phyloP scores from a whole-genome alignment of 2,888 invertebrate genomes.

The Dioctria rufipes region DNA sequence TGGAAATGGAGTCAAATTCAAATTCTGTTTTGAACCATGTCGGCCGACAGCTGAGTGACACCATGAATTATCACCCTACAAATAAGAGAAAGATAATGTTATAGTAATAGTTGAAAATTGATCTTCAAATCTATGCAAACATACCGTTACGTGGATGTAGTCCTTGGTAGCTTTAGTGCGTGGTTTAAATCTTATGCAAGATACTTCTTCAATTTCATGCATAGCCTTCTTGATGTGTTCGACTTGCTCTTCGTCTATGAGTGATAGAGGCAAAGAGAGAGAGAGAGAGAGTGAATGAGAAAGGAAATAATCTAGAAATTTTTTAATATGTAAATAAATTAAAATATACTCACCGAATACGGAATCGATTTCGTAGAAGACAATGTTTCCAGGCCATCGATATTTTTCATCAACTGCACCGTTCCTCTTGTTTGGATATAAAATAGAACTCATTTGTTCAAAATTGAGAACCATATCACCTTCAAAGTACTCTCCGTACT shows the following conservation, averaged over 20 bases:
- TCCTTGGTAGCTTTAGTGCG: slow-evolving; percentile 63
- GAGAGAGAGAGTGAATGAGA: slow-evolving; percentile 66
- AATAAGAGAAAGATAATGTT: neutral
- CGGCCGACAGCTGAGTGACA: slow-evolving; percentile 73
- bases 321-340: neutral
- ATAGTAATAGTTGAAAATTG: neutral
- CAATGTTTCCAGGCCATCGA: slow-evolving; percentile 78
- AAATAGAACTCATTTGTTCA: slow-evolving; percentile 57
- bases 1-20: slow-evolving; percentile 70
- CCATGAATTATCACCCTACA: too few relatives aligned
- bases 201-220: slow-evolving; percentile 75
- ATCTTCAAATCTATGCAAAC: neutral
- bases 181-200: slow-evolving; percentile 78
- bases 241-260: slow-evolving; percentile 70
- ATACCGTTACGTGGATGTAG: slow-evolving; percentile 19
- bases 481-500: slow-evolving; percentile 80
- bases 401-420: slow-evolving; percentile 74
- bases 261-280: too few relatives aligned
- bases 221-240: slow-evolving; percentile 74
- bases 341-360: slow-evolving; percentile 67
- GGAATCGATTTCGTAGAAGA: slow-evolving; percentile 78
- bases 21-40: slow-evolving; percentile 69
- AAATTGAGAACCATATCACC: slow-evolving; percentile 81
- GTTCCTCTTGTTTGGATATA: slow-evolving; percentile 71
- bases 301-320: neutral